These are phyloP conservation scores for Saturnia pavonia DNA, from an alignment of 2,888 invertebrate species.

Conservation along the genomic window DNA sequence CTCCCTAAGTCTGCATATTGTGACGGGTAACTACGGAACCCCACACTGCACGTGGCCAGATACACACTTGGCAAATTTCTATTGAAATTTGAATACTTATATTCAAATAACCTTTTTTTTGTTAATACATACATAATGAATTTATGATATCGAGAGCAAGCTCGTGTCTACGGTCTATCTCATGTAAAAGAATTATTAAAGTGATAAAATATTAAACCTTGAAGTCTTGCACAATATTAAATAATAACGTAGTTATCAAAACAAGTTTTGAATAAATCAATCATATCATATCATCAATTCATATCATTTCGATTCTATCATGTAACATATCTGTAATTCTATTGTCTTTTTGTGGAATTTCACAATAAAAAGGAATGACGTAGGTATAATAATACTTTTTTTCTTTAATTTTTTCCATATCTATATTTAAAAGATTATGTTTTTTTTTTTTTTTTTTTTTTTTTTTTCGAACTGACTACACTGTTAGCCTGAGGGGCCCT, in stretches of 20 bases:
- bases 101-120: too few relatives aligned
- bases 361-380: background rate
- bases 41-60: too few relatives aligned
- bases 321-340: background rate
- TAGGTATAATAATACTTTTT: background rate
- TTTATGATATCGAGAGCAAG: background rate
- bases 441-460: too few relatives aligned
- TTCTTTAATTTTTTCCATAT: background rate
- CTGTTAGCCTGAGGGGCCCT: too few relatives aligned
- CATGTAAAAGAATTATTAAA: background rate
- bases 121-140: background rate
- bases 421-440: background rate
- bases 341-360: background rate
- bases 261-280: background rate
- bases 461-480: too few relatives aligned
- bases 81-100: too few relatives aligned
- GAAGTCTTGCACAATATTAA: background rate
- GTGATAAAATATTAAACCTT: background rate
- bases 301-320: background rate
- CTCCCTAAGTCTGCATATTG: too few relatives aligned
- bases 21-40: too few relatives aligned
- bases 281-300: too few relatives aligned
- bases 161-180: background rate
- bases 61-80: too few relatives aligned
- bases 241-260: background rate